Percentiles rank a stretch among this genome's conserved stretches.
phyloP scores from a whole-genome alignment of 2,888 invertebrate genomes.

The Agriopis marginaria region DNA sequence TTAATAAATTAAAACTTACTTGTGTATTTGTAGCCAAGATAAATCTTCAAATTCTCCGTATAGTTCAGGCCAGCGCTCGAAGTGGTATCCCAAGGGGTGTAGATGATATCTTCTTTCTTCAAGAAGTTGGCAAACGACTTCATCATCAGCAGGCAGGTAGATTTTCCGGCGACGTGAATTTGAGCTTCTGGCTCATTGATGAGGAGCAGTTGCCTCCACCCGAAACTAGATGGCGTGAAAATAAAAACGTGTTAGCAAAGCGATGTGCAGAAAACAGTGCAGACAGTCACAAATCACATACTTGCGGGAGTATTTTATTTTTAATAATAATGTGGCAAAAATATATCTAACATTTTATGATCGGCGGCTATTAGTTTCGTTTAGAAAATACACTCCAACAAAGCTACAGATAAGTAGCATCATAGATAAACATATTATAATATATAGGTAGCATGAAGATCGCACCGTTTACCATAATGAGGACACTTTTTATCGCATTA shows the following conservation, averaged over 20 bases:
- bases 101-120: conserved; percentile 77
- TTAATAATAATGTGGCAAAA: too few species aligned
- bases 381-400: too few species aligned
- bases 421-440: too few species aligned
- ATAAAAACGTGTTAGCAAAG: conserved; percentile 72
- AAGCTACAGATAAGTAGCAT: too few species aligned
- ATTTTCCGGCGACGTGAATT: conserved; percentile 88
- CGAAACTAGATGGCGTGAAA: conserved; percentile 86
- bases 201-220: conserved; percentile 90
- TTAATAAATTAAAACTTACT: conserved; percentile 84
- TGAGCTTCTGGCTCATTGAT: conserved; percentile 91
- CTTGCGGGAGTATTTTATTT: too few species aligned
- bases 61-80: conserved; percentile 83
- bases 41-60: conserved; percentile 87
- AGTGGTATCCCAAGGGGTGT: conserved; percentile 88
- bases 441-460: too few species aligned
- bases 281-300: conserved; percentile 26
- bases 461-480: too few species aligned
- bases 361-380: too few species aligned
- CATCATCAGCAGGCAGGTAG: conserved; percentile 92
- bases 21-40: conserved; percentile 89
- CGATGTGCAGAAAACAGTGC: conserved; percentile 67
- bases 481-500: too few species aligned
- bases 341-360: too few species aligned
- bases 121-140: conserved; percentile 88